These are phyloP conservation scores for Myxocyprinus asiaticus DNA, from an alignment of 2,113 vertebrate genomes.

Conservation along the genomic window DNA sequence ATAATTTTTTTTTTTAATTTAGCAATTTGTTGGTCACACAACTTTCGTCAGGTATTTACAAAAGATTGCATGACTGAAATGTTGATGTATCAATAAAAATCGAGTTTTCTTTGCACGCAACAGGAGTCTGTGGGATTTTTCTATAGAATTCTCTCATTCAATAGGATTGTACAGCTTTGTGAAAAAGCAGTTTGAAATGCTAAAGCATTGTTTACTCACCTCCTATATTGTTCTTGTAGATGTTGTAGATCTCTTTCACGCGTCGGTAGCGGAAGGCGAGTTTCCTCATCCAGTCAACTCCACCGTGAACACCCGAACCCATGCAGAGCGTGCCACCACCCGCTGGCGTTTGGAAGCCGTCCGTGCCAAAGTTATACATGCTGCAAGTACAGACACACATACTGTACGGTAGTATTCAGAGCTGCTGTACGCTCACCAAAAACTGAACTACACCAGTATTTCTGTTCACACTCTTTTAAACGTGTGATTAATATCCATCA, in stretches of 20 bases:
- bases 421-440: not conserved
- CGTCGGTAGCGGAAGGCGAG: constrained; percentile 96
- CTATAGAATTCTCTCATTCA: no score
- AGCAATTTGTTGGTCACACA: no score
- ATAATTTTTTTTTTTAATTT: no score
- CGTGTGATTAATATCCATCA: not conserved
- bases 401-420: constrained; percentile 32
- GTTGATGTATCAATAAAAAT: no score
- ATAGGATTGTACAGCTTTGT: no score
- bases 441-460: not conserved
- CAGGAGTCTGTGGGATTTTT: no score
- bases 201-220: constrained; percentile 71
- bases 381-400: constrained; percentile 69
- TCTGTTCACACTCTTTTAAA: not conserved
- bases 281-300: constrained; percentile 99
- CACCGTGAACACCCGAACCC: constrained; percentile 92
- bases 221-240: constrained; percentile 95
- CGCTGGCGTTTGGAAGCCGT: constrained; percentile 93
- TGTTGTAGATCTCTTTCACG: constrained; percentile 98
- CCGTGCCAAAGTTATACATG: constrained; percentile 96
- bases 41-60: no score
- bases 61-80: no score
- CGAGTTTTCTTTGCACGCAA: no score
- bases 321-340: constrained; percentile 91
- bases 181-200: no score